Percentiles rank a stretch among this genome's conserved stretches.
These are phyloP conservation scores for Vireo griseus DNA, from an alignment of 2,797 vertebrate genomes.

Conservation along the genomic window DNA sequence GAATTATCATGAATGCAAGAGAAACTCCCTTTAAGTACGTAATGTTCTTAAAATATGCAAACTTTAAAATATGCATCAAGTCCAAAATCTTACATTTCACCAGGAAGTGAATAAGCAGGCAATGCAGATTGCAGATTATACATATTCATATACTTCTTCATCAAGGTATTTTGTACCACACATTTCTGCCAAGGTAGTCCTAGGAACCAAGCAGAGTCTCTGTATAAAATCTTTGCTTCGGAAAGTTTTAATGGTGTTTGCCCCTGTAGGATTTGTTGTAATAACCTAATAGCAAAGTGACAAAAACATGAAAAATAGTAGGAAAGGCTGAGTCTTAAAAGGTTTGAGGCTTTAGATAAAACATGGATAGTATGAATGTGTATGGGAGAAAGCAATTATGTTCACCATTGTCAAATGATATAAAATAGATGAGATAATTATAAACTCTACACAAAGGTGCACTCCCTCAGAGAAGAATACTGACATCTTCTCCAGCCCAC, in stretches of 20 bases:
- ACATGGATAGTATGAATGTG: background rate
- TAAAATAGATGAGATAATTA: slow-evolving; percentile 41
- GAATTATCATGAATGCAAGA: background rate
- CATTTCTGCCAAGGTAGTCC: background rate
- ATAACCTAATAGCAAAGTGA: slow-evolving; percentile 16
- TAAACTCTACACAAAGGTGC: slow-evolving; percentile 29
- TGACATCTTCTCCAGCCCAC: slow-evolving; percentile 33
- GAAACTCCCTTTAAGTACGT: background rate
- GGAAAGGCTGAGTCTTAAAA: background rate
- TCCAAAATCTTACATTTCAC: background rate
- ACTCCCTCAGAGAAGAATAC: background rate
- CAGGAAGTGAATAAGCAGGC: background rate
- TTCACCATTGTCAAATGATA: slow-evolving; percentile 6
- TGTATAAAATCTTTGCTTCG: background rate
- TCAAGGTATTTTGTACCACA: background rate
- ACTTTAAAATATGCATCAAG: background rate
- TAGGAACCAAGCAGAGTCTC: background rate
- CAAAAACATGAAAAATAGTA: slow-evolving; percentile 1
- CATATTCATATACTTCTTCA: background rate
- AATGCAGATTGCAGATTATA: background rate
- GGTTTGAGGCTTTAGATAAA: slow-evolving; percentile 32
- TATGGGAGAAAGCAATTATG: slow-evolving; percentile 3
- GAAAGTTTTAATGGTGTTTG: background rate
- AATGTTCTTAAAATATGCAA: background rate
- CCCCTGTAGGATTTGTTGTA: slow-evolving; percentile 4